Evolutionary conservation across 2,797 vertebrate species (phyloP).

Genomic region (Urosaurus nigricauda): DNA sequence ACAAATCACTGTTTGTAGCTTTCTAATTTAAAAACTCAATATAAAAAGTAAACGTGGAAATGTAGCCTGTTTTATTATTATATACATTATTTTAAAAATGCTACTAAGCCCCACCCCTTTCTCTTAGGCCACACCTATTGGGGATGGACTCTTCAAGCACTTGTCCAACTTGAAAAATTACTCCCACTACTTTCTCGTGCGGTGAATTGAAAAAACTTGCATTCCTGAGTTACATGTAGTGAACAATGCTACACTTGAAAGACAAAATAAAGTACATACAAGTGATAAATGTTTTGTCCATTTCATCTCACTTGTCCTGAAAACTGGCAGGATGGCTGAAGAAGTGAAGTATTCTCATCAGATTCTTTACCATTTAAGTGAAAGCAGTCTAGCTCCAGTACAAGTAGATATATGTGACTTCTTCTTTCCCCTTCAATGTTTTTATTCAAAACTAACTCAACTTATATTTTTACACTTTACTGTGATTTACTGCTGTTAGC

Average conservation of each 20-base stretch:
- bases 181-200: not conserved
- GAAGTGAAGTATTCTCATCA: not conserved
- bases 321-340: conserved; percentile 1
- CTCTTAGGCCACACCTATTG: too few relatives aligned
- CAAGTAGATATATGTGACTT: not conserved
- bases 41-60: too few relatives aligned
- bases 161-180: too few relatives aligned
- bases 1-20: too few relatives aligned
- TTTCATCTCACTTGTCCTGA: not conserved
- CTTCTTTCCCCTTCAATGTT: too few relatives aligned
- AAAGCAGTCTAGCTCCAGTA: not conserved
- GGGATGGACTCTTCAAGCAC: too few relatives aligned
- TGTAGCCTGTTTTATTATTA: too few relatives aligned
- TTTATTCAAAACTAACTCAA: not conserved
- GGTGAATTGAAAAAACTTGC: not conserved
- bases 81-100: too few relatives aligned
- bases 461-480: not conserved
- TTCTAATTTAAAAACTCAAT: too few relatives aligned
- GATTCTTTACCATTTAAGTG: not conserved
- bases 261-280: not conserved
- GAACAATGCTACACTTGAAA: not conserved
- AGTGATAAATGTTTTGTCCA: not conserved
- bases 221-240: not conserved
- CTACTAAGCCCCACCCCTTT: too few relatives aligned
- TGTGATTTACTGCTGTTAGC: not conserved